Conservation (phyloP, 2,113 vertebrate species). For the Calonectris borealis region DNA sequence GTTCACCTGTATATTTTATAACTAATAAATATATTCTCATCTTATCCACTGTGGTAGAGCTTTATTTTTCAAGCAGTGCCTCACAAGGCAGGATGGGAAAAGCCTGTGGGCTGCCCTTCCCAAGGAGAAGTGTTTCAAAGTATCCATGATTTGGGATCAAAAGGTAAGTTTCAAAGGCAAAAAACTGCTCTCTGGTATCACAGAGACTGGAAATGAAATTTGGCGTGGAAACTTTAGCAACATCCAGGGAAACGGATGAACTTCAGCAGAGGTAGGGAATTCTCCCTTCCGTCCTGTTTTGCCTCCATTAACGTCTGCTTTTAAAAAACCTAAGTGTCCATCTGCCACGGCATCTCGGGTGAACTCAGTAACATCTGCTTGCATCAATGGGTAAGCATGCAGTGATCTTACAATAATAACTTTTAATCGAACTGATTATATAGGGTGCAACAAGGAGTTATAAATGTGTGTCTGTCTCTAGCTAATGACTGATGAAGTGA, state of each 20-base stretch:
- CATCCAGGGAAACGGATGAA: background rate
- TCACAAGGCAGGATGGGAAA: background rate
- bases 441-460: background rate
- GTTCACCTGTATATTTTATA: background rate
- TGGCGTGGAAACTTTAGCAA: background rate
- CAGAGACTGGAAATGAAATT: background rate
- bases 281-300: background rate
- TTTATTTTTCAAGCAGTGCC: background rate
- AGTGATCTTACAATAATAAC: background rate
- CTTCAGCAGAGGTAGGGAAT: background rate
- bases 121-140: background rate
- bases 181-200: background rate
- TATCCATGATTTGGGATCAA: background rate
- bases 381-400: background rate
- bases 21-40: constrained; percentile 41
- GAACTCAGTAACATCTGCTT: background rate
- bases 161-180: constrained; percentile 7
- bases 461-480: background rate
- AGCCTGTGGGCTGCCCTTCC: background rate
- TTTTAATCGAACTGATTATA: background rate
- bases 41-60: background rate
- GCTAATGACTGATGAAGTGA: constrained; percentile 1
- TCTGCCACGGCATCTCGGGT: background rate
- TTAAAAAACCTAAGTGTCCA: background rate
- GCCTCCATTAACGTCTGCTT: background rate